Percentiles rank a stretch among this genome's conserved stretches.
Evolutionary conservation across 2,113 vertebrate species (phyloP).

Genomic region (Cyanoramphus novaezelandiae): DNA sequence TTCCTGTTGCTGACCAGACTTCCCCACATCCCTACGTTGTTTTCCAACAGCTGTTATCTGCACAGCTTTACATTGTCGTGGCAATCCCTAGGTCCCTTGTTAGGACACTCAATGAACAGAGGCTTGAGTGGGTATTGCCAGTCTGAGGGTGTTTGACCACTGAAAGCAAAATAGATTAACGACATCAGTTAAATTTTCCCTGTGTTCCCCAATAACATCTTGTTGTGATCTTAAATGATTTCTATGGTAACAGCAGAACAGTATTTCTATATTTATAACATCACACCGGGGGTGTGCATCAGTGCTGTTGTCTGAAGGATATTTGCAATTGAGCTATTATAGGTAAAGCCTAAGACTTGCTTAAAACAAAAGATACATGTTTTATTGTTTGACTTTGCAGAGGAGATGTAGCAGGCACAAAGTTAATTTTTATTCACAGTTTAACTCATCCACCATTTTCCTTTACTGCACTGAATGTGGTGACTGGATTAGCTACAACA

Average conservation of each 20-base stretch:
- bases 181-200: background rate
- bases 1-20: background rate
- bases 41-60: fast-evolving
- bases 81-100: background rate
- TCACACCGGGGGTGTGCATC: background rate
- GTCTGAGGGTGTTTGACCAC: background rate
- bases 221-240: background rate
- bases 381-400: background rate
- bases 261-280: constrained; percentile 39
- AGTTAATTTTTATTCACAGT: background rate
- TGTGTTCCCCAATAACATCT: background rate
- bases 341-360: background rate
- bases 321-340: background rate
- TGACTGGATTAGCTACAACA: background rate
- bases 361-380: background rate
- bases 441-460: background rate
- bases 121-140: background rate
- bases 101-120: background rate
- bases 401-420: background rate
- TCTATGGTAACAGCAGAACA: constrained; percentile 45
- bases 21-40: fast-evolving
- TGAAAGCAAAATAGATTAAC: background rate
- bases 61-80: background rate
- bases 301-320: background rate
- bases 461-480: background rate